These are phyloP conservation scores for Ametastegia equiseti DNA, from an alignment of 2,888 invertebrate genomes.

Conservation along the genomic window DNA sequence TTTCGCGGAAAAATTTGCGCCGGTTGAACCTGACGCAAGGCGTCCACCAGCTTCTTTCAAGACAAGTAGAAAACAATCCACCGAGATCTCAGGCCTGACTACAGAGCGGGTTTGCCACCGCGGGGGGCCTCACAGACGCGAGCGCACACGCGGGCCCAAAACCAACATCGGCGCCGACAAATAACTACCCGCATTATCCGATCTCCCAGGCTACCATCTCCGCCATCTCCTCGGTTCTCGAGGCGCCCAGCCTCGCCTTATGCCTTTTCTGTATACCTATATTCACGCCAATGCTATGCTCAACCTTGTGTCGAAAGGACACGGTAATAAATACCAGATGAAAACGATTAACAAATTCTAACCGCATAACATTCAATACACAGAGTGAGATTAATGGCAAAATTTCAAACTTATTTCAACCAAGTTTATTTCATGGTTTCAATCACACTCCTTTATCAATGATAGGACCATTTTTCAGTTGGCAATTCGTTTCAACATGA, in stretches of 20 bases:
- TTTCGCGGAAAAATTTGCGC: conserved; percentile 24
- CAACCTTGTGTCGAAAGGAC: conserved; percentile 35
- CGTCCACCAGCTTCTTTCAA: conserved; percentile 29
- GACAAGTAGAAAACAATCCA: conserved; percentile 42
- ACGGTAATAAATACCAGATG: conserved; percentile 44
- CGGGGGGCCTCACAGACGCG: conserved; percentile 71
- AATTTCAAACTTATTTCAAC: not conserved
- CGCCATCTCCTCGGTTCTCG: conserved; percentile 50
- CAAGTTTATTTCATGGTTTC: not conserved
- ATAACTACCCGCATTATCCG: conserved; percentile 75
- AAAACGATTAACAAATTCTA: conserved; percentile 45
- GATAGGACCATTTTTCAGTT: too few species aligned
- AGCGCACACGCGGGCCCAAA: conserved; percentile 67
- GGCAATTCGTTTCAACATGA: too few species aligned
- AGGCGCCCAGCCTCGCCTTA: conserved; percentile 49
- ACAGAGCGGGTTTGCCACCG: conserved; percentile 69
- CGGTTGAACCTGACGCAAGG: not conserved
- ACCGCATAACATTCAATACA: conserved; percentile 35
- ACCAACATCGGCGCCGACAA: conserved; percentile 76
- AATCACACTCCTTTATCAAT: not conserved
- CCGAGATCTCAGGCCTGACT: conserved; percentile 36
- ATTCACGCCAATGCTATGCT: conserved; percentile 25
- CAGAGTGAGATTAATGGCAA: not conserved
- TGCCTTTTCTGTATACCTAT: conserved; percentile 34
- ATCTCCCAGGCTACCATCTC: conserved; percentile 74